Evolutionary conservation across 2,113 vertebrate species (phyloP), one percentile per base, ranked within the genome.

Genomic region (Nanorana parkeri): DNA sequence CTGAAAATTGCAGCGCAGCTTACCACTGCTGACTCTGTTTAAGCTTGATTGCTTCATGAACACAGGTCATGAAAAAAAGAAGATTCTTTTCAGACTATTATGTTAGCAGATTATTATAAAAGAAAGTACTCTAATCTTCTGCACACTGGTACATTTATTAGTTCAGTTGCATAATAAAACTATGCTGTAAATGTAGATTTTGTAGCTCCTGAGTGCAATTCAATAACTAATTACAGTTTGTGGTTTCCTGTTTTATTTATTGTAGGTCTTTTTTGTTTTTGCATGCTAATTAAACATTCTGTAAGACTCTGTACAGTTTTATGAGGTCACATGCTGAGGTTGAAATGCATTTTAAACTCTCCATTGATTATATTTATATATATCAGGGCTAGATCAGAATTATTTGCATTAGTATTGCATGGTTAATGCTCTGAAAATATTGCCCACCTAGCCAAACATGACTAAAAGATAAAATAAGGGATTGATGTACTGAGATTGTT

Each of bases 1-100:
- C 85, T 85, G 85, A 88, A 88, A 91, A 89, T 86, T 88, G 89
- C 87, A 86, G 83, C 86, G 85, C 88, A 90, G 88, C 88, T 92
- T 91, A 91, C 89, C 87, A 87, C 86, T 80, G 86, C 86, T 88
- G 85, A 87, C 88, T 81, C 36, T 77, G 73, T 79, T 84, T 85
- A 68, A 85, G 85, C 84, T 85, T 88, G 90, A 90, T 89, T 91
- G 90, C 86, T 86, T 89, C 84, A 67, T 5, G 36, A 89, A 87
- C 84, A 87, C 24, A 83, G 90, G 87, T 89, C 89, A 87, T 90
- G 84, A 54, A 56, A 58, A 89, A 86, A 88, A 81, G 71, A 85
- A 85, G 86, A 90, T 89, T 84, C 85, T 91, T 87, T 89, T 89
- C 88, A 88, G 86, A 80, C 83, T 47, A 84, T 85, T 88, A 88